A percentile compares a stretch with the other conserved stretches of the same genome.
Conservation (phyloP, 2,888 invertebrate genomes). For the Latheticus oryzae region DNA sequence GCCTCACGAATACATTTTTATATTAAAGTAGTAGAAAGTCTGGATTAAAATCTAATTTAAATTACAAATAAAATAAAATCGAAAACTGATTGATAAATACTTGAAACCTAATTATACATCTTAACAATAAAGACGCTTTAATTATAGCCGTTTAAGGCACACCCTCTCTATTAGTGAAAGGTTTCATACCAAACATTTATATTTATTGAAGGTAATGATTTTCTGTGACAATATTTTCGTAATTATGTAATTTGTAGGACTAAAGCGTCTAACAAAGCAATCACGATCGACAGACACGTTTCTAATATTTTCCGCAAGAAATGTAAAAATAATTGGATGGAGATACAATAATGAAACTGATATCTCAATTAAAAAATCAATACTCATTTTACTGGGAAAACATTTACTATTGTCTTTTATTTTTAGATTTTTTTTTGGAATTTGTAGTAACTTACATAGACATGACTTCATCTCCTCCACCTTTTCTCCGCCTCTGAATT, state of each 20-base stretch:
- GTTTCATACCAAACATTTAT: constrained; percentile 5
- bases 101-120: constrained; percentile 13
- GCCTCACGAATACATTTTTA: constrained; percentile 21
- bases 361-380: too few relatives aligned
- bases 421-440: too few relatives aligned
- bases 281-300: too few relatives aligned
- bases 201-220: constrained; percentile 21
- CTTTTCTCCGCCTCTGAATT: too few relatives aligned
- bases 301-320: too few relatives aligned
- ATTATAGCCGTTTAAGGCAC: constrained; percentile 21
- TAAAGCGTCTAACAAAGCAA: too few relatives aligned
- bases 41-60: constrained; percentile 18
- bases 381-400: too few relatives aligned
- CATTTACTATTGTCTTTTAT: too few relatives aligned
- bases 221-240: constrained; percentile 22
- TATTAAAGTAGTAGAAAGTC: constrained; percentile 25
- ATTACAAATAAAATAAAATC: constrained; percentile 12
- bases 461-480: too few relatives aligned
- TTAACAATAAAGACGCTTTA: constrained; percentile 2
- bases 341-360: too few relatives aligned
- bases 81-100: constrained; percentile 21
- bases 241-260: constrained; percentile 7
- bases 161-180: constrained; percentile 30
- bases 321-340: too few relatives aligned
- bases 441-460: too few relatives aligned